phyloP scores from a whole-genome alignment of 2,888 invertebrate genomes.

The Meloe dianella region DNA sequence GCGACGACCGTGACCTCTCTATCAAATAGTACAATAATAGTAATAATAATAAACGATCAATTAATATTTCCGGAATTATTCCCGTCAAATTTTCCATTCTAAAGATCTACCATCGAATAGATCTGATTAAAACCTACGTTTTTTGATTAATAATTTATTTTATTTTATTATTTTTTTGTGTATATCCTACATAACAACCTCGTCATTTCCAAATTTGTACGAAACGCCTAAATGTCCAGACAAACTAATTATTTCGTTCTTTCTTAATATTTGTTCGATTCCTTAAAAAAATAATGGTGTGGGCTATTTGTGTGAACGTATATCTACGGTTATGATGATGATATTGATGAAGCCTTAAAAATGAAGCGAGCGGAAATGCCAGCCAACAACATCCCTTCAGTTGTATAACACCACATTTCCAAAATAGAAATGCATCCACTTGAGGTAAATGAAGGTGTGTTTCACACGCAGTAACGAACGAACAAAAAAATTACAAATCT shows the following conservation, averaged over 20 bases:
- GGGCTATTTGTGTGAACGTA: neutral
- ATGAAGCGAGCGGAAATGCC: neutral
- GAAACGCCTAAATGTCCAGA: neutral
- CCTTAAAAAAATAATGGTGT: neutral
- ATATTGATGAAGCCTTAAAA: constrained; percentile 10
- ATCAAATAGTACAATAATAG: neutral
- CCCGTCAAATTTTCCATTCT: neutral
- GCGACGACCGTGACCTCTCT: neutral
- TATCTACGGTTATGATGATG: neutral
- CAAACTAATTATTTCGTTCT: neutral
- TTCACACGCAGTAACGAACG: neutral
- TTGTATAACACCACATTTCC: neutral
- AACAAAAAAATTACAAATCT: neutral
- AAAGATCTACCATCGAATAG: neutral
- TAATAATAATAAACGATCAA: neutral
- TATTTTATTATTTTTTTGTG: neutral
- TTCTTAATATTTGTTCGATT: neutral
- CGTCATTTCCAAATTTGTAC: neutral
- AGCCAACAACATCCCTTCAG: constrained; percentile 1
- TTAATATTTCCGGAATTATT: neutral
- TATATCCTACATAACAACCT: neutral
- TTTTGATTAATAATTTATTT: neutral
- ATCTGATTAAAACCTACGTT: neutral
- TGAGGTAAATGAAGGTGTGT: constrained; percentile 20
- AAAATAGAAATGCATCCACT: neutral